These are phyloP conservation scores for Candoia aspera DNA, from an alignment of 2,113 vertebrate genomes.

Conservation along the genomic window DNA sequence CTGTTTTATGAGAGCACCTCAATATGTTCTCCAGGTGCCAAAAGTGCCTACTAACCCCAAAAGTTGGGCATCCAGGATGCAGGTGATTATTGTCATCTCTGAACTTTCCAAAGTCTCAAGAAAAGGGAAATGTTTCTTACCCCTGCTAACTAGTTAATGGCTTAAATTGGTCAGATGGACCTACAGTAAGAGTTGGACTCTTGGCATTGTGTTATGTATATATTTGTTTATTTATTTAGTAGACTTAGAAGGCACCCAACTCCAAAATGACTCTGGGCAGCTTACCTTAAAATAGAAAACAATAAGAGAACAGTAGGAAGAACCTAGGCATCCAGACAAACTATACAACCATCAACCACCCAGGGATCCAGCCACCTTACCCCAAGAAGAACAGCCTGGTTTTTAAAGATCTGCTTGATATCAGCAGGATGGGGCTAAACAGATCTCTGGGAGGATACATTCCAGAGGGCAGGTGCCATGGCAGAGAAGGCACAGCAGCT, in stretches of 20 bases:
- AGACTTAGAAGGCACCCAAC: background rate
- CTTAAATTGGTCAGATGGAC: background rate
- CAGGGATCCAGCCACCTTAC: background rate
- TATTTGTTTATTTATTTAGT: background rate
- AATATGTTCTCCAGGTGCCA: background rate
- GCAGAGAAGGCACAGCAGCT: background rate
- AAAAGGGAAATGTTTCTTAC: background rate
- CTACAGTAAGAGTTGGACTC: background rate
- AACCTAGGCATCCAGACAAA: background rate
- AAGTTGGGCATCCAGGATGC: background rate
- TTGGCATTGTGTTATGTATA: background rate
- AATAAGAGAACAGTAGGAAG: background rate
- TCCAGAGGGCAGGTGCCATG: background rate
- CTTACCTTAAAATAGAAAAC: background rate
- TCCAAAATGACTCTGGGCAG: background rate
- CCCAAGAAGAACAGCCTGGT: background rate
- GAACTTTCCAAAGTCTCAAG: background rate
- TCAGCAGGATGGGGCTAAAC: background rate
- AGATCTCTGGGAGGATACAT: background rate
- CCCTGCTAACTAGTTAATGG: background rate
- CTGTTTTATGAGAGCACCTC: background rate
- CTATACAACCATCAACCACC: background rate
- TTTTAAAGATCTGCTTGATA: background rate
- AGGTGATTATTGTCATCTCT: background rate
- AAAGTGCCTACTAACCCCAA: background rate